A percentile compares a stretch with the other conserved stretches of the same genome.
These are phyloP conservation scores for Keiferia lycopersicella DNA, from an alignment of 2,888 invertebrate genomes.

Conservation along the genomic window DNA sequence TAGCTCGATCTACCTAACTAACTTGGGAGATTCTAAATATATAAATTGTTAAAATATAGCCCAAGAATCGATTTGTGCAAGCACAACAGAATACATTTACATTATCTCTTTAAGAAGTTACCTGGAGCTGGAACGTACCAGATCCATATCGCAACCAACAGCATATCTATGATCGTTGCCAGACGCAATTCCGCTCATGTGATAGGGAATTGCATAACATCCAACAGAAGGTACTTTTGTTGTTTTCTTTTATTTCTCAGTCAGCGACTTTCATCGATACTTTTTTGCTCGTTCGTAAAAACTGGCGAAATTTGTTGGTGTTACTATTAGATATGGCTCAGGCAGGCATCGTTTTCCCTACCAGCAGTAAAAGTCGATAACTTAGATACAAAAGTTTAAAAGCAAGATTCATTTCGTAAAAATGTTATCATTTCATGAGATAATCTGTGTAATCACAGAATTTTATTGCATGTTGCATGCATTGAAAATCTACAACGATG, in stretches of 20 bases:
- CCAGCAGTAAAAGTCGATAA: too few relatives aligned
- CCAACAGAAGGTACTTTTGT: not conserved
- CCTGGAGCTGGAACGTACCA: conserved; percentile 7
- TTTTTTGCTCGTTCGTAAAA: not conserved
- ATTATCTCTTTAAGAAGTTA: not conserved
- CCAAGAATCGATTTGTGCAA: not conserved
- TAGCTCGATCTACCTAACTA: too few relatives aligned
- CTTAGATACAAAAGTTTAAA: too few relatives aligned
- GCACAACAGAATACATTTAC: not conserved
- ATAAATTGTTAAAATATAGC: too few relatives aligned
- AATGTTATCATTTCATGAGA: too few relatives aligned
- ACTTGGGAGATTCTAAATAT: too few relatives aligned
- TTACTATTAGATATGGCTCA: not conserved
- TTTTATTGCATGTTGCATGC: too few relatives aligned
- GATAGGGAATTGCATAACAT: conserved; percentile 10
- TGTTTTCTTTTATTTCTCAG: not conserved
- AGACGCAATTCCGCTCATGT: conserved; percentile 11
- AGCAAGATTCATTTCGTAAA: too few relatives aligned
- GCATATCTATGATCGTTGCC: conserved; percentile 11
- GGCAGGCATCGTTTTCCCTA: too few relatives aligned
- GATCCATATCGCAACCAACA: conserved; percentile 2
- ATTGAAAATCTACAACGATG: too few relatives aligned
- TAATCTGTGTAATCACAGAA: too few relatives aligned
- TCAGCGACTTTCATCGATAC: not conserved
- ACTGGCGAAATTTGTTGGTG: not conserved